Evolutionary conservation across 2,113 vertebrate species (phyloP), one percentile per base, ranked within the genome.

Genomic region (Isichthys henryi): DNA sequence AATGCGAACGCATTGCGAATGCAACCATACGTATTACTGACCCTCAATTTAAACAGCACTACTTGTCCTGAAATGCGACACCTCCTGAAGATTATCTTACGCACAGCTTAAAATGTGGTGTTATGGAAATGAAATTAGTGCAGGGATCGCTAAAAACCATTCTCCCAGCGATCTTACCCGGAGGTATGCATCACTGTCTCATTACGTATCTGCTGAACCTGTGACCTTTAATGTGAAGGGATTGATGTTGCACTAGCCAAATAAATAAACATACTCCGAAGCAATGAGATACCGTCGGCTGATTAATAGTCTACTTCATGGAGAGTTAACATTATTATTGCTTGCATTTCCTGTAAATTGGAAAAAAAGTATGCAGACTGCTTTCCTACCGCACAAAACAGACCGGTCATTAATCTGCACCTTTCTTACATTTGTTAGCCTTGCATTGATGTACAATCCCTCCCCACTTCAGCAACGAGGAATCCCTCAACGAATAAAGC

Each of bases 331-430:
- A 80, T 80, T 43, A 80, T 43, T 43, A 80, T 80, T 80, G 35
- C 74, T 48, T 88, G 66, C 87, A 86, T 88, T 77, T 90, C 35
- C 89, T 87, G 62, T 23, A 88, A 50, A 88, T 50, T 88, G 7
- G 62, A 50, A 45, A 50, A 86, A 56, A 39, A 6, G 1, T 88
- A 27, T 13, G 31, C 48, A 49, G 70, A 50, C 87, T 92, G 83
- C 89, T 90, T 90, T 93, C 89, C 92, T 88, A 90, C 90, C 19
- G 92, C 91, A 92, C 92, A 58, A 90, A 93, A 92, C 90, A 91
- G 92, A 90, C 88, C 90, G 88, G 90, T 93, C 93, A 95, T 95
- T 94, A 94, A 94, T 95, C 94, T 92, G 53, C 92, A 91, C 13
- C 50, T 31, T n/a, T 53, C 49, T 90, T 91, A 91, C 89, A 89